Evolutionary conservation across 2,888 invertebrate species (phyloP).

Genomic region (Drosophila stalkeri): DNA sequence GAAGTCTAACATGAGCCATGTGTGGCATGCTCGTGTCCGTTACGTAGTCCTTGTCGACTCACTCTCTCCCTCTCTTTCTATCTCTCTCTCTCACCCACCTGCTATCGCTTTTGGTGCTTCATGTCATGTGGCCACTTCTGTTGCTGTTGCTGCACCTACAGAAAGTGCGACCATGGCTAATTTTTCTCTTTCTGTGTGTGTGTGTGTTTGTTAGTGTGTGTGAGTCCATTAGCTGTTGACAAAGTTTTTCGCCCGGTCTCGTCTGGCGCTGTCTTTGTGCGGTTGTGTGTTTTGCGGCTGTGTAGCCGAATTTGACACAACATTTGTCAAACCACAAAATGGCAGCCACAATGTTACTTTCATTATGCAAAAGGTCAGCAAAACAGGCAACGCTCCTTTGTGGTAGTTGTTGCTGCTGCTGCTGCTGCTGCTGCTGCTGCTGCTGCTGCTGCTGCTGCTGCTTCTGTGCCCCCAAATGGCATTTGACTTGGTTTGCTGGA

Average conservation of each 20-base stretch:
- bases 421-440: background rate
- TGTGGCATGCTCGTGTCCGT: slow-evolving; percentile 51
- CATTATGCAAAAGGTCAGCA: slow-evolving; percentile 79
- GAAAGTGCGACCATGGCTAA: slow-evolving; percentile 70
- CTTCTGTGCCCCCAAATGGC: slow-evolving; percentile 51
- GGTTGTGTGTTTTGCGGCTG: slow-evolving; percentile 64
- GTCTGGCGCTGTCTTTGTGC: slow-evolving; percentile 29
- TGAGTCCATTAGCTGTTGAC: slow-evolving; percentile 81
- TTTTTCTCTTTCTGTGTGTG: slow-evolving; percentile 53
- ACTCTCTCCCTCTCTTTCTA: background rate
- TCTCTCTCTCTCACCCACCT: background rate
- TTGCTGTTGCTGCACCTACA: slow-evolving; percentile 64
- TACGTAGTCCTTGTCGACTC: slow-evolving; percentile 37
- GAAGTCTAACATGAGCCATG: slow-evolving; percentile 73
- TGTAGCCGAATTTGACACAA: slow-evolving; percentile 79
- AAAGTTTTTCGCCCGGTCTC: slow-evolving; percentile 67
- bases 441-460: slow-evolving; percentile 6
- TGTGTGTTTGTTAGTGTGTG: slow-evolving; percentile 31
- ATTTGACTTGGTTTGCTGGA: slow-evolving; percentile 62
- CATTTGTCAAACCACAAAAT: slow-evolving; percentile 81
- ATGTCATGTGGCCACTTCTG: slow-evolving; percentile 61
- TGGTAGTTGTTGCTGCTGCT: slow-evolving; percentile 24
- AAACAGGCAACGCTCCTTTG: slow-evolving; percentile 34
- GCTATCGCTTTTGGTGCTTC: slow-evolving; percentile 24
- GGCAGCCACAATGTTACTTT: slow-evolving; percentile 79